A percentile compares a stretch with the other conserved stretches of the same genome.
Conservation (phyloP, 2,113 vertebrate species). For the Poecile atricapillus region DNA sequence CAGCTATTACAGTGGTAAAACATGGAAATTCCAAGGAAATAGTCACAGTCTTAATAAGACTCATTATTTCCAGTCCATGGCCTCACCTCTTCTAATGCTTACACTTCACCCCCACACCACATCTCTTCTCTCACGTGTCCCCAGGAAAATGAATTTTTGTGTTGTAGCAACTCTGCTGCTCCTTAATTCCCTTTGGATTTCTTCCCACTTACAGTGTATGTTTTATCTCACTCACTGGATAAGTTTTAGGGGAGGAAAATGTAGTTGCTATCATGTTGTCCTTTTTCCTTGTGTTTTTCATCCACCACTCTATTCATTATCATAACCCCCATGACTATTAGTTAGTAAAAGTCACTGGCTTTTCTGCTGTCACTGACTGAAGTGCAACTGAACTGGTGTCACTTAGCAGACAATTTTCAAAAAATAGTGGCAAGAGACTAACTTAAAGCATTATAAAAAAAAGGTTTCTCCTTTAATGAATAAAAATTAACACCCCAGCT, state of each 20-base stretch:
- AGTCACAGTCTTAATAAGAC: not conserved
- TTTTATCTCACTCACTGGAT: not conserved
- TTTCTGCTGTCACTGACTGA: not conserved
- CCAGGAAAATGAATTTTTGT: not conserved
- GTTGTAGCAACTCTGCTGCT: not conserved
- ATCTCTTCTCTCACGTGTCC: not conserved
- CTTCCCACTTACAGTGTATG: not conserved
- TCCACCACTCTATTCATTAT: not conserved
- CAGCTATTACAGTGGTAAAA: not conserved
- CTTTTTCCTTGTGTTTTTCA: not conserved
- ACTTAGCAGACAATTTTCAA: not conserved
- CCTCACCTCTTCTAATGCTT: not conserved
- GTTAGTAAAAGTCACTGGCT: not conserved
- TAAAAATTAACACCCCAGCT: not conserved
- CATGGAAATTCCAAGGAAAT: not conserved
- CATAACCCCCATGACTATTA: not conserved
- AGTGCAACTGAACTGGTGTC: not conserved
- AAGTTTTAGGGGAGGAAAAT: not conserved
- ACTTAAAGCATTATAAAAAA: not conserved
- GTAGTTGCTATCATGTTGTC: not conserved
- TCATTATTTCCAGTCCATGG: not conserved
- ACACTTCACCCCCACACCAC: not conserved
- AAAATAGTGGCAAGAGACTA: not conserved
- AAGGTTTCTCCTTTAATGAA: not conserved
- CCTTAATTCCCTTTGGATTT: not conserved